phyloP scores from a whole-genome alignment of 2,797 vertebrate genomes.

The Odontamblyopus rebecca region DNA sequence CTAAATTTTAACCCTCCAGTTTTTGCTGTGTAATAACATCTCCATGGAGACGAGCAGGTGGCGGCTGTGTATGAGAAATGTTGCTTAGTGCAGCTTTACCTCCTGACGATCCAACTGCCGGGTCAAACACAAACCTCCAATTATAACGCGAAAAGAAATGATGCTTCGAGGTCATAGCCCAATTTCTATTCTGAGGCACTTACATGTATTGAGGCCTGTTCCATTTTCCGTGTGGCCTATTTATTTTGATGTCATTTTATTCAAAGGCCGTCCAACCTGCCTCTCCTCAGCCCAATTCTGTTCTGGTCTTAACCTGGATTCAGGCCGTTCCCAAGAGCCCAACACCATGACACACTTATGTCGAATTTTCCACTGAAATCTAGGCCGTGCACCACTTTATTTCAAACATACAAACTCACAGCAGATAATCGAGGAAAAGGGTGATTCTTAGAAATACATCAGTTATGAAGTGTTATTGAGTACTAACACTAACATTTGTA shows the following conservation, averaged over 20 bases:
- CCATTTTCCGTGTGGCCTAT: not conserved
- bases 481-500: no score
- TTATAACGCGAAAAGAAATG: not conserved
- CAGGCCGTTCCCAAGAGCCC: conserved; percentile 15
- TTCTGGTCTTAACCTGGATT: conserved; percentile 19
- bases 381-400: conserved; percentile 19
- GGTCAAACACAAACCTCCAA: not conserved
- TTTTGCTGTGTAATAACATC: no score
- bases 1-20: no score
- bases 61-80: no score
- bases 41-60: no score
- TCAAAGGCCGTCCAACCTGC: not conserved
- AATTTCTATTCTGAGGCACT: not conserved
- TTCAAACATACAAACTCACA: not conserved
- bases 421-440: no score
- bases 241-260: not conserved
- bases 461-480: no score
- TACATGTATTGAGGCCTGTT: not conserved
- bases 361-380: conserved; percentile 24
- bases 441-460: no score
- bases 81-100: no score
- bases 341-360: conserved; percentile 37
- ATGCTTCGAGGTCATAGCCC: not conserved
- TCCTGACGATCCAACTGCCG: no score
- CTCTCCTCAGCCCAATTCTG: not conserved